These are phyloP conservation scores for Microtus oregoni DNA, from an alignment of 2,113 vertebrate genomes.

Conservation along the genomic window DNA sequence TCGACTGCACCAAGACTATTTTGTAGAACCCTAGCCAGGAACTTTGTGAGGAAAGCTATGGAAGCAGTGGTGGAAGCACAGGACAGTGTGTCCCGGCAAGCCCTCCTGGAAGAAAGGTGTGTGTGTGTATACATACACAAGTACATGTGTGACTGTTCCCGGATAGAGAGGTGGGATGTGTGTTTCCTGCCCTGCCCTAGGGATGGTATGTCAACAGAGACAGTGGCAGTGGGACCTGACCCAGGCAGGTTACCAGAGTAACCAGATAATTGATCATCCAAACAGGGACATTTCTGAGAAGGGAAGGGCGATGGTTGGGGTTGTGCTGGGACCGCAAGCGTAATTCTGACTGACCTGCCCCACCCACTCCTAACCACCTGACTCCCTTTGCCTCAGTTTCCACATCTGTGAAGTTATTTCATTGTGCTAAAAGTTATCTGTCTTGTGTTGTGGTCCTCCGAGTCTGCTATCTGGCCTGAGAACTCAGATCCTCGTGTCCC, in stretches of 20 bases:
- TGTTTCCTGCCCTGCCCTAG: not conserved
- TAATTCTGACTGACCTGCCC: not conserved
- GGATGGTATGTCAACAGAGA: not conserved
- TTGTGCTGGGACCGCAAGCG: not conserved
- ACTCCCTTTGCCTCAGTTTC: not conserved
- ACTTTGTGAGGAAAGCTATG: fast-evolving
- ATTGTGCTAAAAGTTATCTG: not conserved
- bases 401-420: not conserved
- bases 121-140: not conserved
- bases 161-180: not conserved
- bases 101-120: not conserved
- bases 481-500: not conserved
- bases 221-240: not conserved
- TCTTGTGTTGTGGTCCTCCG: not conserved
- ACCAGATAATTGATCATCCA: constrained; percentile 28
- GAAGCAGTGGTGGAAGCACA: not conserved
- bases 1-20: not conserved
- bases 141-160: not conserved
- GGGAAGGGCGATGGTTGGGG: not conserved
- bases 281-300: constrained; percentile 46
- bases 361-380: no score
- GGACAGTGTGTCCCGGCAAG: not conserved
- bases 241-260: not conserved
- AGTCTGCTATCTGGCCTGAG: not conserved
- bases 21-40: not conserved